Evolutionary conservation across 2,797 vertebrate genomes (phyloP), one percentile per base, ranked within the genome.

Genomic region (Helostoma temminkii): DNA sequence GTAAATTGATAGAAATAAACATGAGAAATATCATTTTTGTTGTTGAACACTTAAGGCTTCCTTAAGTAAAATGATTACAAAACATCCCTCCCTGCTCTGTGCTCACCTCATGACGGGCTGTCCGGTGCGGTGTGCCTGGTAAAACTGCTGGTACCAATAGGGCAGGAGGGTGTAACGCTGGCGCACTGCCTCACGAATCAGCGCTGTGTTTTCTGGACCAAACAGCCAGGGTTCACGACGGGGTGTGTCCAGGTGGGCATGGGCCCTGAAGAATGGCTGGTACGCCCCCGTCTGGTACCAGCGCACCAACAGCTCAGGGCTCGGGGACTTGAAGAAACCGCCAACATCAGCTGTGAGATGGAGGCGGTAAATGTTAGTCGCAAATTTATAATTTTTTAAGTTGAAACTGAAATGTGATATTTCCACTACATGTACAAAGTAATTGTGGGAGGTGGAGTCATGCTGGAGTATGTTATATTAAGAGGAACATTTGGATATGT

Each of bases 241-340:
- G 0, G 94, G 95, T 0, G 96, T 98, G 90, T 98, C 97, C 87
- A 98, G 70, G 86, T 98, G 97, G 2, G 97, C 96, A 4, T 98
- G 97, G 9, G 96, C 93, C 0, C 97, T 94, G 80, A 95, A 98
- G 87, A 98, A 98, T 0, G 97, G 96, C 89, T 98, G 96, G 79
- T 97, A 97, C 0, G 96, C 95, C 0, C 96, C 96, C 0, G 94
- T 93, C 88, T 98, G 97, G 91, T 98, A 98, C 97, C 97, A 98
- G 46, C 97, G 96, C 56, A 98, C 95, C 68, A 98, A 89, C 75
- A 98, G 89, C 85, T 98, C 96, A 0, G 92, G 16, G 4, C 92
- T 95, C 0, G 97, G 96, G 57, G 95, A 88, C 86, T 96, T 96
- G 85, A 98, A 98, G 85, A 98, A 98, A 16, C 97, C 97, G 0